phyloP scores from a whole-genome alignment of 2,113 vertebrate species.

The Mustelus asterias region DNA sequence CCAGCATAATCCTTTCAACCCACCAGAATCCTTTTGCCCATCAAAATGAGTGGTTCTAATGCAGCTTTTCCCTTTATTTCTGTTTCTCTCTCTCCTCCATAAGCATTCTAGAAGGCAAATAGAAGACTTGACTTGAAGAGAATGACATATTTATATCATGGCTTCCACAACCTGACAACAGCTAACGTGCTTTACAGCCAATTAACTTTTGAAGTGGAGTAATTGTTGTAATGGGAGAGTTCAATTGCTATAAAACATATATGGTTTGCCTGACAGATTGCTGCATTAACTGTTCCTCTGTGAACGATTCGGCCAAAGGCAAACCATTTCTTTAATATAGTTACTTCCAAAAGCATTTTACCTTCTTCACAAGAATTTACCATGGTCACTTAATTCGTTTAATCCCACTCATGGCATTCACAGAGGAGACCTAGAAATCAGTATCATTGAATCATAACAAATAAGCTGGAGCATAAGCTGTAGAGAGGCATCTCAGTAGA shows the following conservation, averaged over 20 bases:
- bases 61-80: neutral
- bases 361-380: neutral
- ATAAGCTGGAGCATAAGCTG: neutral
- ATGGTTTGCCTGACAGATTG: neutral
- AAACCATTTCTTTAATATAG: neutral
- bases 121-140: neutral
- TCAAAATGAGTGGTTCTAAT: neutral
- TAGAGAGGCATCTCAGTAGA: neutral
- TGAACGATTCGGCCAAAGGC: neutral
- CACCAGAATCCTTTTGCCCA: neutral
- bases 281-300: neutral
- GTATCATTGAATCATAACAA: neutral
- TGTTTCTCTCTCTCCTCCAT: neutral
- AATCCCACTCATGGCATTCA: neutral
- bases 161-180: neutral
- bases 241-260: neutral
- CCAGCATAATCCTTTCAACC: neutral
- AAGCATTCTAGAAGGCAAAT: neutral
- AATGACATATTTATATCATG: neutral
- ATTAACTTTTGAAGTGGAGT: neutral
- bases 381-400: neutral
- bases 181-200: neutral
- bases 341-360: neutral
- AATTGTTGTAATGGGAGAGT: neutral
- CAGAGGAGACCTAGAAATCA: neutral